Base-by-base conservation (phyloP, 2,797 vertebrate species). In the Leuciscus waleckii region DNA sequence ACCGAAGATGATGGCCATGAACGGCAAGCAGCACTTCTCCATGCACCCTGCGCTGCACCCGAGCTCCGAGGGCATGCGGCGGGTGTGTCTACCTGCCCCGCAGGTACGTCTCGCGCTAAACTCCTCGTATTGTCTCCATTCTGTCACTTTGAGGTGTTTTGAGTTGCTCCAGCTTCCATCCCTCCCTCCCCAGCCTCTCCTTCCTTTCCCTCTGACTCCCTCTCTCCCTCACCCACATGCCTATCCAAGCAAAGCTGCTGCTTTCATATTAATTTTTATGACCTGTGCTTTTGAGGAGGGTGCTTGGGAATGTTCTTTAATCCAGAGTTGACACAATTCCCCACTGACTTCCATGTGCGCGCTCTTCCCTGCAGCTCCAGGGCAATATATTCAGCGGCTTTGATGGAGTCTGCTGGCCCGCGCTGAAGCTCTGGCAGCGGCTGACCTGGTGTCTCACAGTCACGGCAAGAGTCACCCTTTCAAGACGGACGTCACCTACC, bases 201-300 rank as follows among this genome's bases (percentile, higher is more conserved):
- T 61, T 90, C 91, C 77, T 82, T 41, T 73, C 80, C 49, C 39
- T 69, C 29, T 78, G 73, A 83, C 68, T 29, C 13, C 26, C 75
- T 77, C 56, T 79, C 79, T 84, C 88, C 89, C 90, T 92, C 91
- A 90, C 94, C 94, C 96, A 91, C 96, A 95, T 94, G 92, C 95
- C 95, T 96, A 92, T 95, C 95, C 93, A 94, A 95, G 95, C 95
- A 91, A 93, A 95, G 94, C 92, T 91, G 94, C 95, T 93, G 95
- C 94, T 95, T 96, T 93, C 95, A 94, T 96, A 97, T 99, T 95
- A 97, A 98, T 98, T 98, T 98, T 98, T 97, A 98, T 98, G 97
- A 98, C 95, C 95, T 95, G 96, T 93, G 97, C 96, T 97, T 51
- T 96, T 94, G 96, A 96, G 97, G 96, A 95, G 95, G 93, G 92